Evolutionary conservation across 2,113 vertebrate species (phyloP), one percentile per base, ranked within the genome.

Genomic region (Ochotona princeps): DNA sequence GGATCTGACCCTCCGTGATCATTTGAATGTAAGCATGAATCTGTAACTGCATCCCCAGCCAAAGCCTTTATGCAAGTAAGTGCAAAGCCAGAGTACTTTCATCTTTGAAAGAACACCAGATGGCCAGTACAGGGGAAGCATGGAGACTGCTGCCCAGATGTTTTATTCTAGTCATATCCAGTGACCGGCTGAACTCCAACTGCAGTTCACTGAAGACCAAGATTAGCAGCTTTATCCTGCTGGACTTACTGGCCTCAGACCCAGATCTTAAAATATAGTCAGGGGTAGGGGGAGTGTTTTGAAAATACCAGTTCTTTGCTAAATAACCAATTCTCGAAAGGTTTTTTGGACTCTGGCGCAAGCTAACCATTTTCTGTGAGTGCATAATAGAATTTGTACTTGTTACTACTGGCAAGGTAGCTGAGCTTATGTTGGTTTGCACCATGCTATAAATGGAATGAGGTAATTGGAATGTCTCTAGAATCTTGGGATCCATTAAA

Each of bases 331-430:
- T 89, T 66, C 78, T 90, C 88, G 11, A 47, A 93, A 85, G 67
- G 25, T 60, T 66, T 66, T 9, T 21, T 51, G 47, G 72, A 9
- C 32, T 88, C 0, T 72, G 35, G 65, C 78, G 32, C n/a, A 82
- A 66, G 75, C 61, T 73, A 35, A 25, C 0, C 54, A 72, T 47
- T 79, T 87, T 79, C 85, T 92, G 28, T 18, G 86, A 81, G 8
- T 87, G 5, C 78, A 81, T 63, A 92, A 87, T 54, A 28, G 73
- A 72, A 76, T 73, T 17, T 84, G 70, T 87, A 88, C 87, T 96
- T 83, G 2, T 72, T 89, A 26, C 93, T 94, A 57, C 63, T 83
- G 83, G 67, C 10, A 81, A 89, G 86, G 74, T 75, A 12, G 28
- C 74, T 69, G 47, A 92, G 47, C 63, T 92, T 47, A 76, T 12